Evolutionary conservation across 2,113 vertebrate genomes (phyloP).

Genomic region (Periophthalmodon schlosseri): DNA sequence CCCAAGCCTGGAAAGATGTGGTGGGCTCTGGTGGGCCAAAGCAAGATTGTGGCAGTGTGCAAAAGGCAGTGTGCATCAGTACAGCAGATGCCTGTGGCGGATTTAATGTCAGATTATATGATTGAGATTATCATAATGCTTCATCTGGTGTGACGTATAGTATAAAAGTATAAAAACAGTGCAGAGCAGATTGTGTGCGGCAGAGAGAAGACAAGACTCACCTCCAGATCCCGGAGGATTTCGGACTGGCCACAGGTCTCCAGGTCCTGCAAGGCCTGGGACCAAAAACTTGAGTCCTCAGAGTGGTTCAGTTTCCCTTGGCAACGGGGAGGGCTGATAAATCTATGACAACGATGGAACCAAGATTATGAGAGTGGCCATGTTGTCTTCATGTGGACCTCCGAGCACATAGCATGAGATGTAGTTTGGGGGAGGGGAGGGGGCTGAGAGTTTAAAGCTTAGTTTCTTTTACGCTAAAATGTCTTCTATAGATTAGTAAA

Average conservation of each 20-base stretch:
- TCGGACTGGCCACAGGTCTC: constrained; percentile 98
- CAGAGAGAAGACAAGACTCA: constrained; percentile 57
- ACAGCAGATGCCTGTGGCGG: constrained; percentile 51
- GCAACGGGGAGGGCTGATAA: constrained; percentile 84
- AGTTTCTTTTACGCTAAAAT: constrained; percentile 41
- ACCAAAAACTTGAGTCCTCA: constrained; percentile 91
- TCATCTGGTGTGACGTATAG: constrained; percentile 49
- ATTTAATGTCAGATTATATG: constrained; percentile 68
- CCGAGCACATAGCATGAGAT: constrained; percentile 59
- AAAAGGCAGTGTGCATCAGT: constrained; percentile 30
- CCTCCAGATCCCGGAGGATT: constrained; percentile 97
- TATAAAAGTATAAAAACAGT: constrained; percentile 32
- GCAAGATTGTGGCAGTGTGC: constrained; percentile 16
- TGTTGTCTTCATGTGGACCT: constrained; percentile 55
- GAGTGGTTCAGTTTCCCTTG: constrained; percentile 75
- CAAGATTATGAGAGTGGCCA: constrained; percentile 73
- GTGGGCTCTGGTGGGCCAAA: not conserved
- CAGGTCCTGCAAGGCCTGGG: constrained; percentile 95
- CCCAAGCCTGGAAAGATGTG: not conserved
- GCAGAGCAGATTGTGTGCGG: constrained; percentile 39
- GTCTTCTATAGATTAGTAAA: constrained; percentile 61
- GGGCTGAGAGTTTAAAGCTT: constrained; percentile 57
- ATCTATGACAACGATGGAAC: constrained; percentile 92
- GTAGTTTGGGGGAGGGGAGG: constrained; percentile 59
- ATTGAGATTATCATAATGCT: constrained; percentile 63